Conservation (phyloP, 2,888 invertebrate genomes). For the Entomobrya multifasciata region DNA sequence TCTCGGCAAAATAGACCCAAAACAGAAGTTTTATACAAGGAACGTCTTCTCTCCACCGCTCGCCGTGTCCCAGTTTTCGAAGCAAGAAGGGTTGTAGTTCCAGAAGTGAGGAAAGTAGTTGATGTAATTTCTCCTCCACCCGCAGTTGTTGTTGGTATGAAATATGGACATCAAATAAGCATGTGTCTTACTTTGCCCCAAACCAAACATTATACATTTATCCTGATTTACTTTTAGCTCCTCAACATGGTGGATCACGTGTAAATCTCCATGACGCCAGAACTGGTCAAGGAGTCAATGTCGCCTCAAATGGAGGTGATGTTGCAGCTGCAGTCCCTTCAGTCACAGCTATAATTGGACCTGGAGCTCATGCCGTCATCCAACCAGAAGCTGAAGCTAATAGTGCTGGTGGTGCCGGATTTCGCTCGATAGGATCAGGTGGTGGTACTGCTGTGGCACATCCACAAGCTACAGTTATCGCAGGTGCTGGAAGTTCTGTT, state of each 20-base stretch:
- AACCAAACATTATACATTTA: not conserved
- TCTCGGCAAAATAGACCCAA: slow-evolving; percentile 75
- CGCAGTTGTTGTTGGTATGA: slow-evolving; percentile 61
- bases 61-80: slow-evolving; percentile 54
- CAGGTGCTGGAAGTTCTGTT: slow-evolving; percentile 75
- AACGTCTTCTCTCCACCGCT: slow-evolving; percentile 64
- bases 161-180: no score
- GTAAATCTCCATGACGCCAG: slow-evolving; percentile 42
- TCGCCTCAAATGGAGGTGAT: slow-evolving; percentile 69
- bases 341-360: slow-evolving; percentile 78
- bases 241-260: slow-evolving; percentile 32
- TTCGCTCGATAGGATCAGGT: slow-evolving; percentile 58
- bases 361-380: slow-evolving; percentile 75
- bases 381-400: slow-evolving; percentile 74
- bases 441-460: slow-evolving; percentile 73
- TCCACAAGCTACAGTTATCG: slow-evolving; percentile 71
- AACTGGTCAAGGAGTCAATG: slow-evolving; percentile 60
- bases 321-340: slow-evolving; percentile 74
- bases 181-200: not conserved
- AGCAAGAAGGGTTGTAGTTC: slow-evolving; percentile 63
- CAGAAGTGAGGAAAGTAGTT: slow-evolving; percentile 61
- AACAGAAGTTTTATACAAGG: slow-evolving; percentile 78
- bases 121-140: slow-evolving; percentile 63
- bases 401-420: slow-evolving; percentile 38
- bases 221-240: slow-evolving; percentile 24